Evolutionary conservation across 2,888 invertebrate genomes (phyloP), one percentile per base, ranked within the genome.

Genomic region (Geotrupes spiniger): DNA sequence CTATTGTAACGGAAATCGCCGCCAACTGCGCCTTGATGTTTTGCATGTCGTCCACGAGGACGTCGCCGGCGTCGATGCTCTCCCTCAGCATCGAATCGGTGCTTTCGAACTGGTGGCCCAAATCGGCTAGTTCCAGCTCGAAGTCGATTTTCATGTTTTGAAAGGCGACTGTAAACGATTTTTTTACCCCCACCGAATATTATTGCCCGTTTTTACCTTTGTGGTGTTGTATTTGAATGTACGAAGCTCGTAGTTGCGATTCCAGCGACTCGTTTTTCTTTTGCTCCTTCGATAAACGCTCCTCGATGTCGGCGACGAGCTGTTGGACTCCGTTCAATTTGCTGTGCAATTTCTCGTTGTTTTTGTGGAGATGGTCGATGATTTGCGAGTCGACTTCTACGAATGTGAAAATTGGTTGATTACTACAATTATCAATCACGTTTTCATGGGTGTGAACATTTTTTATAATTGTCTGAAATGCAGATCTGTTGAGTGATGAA

Each of bases 31-130:
- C 46, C 45, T 62, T 65, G 0, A 67, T 37, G 5, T 43, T 42
- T 12, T 63, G 60, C 21, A 71, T 48, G 44, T 69, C 69, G 40
- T 66, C 62, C 29, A 68, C 43, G 9, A 71, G 40, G 10, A 62
- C 49, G 39, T 66, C 62, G 4, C 65, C 66, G 9, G 61, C 60
- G 31, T 66, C 64, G 1, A 58, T 45, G 27, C 61, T 53, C 42
- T 69, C 64, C 37, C 63, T 61, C 2, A 70, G 46, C 2, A 59
- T 45, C 42, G 55, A 53, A 25, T 63, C 62, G 16, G 57, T 60
- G 1, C 12, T 42, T 41, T 63, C 52, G 4, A 68, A 25, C 46
- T 64, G 58, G 17, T 61, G 56, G 17, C 58, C 52, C 28, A 69
- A 38, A n/a, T 60, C 51, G 2, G 56, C 59, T 4, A 59, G 43